Conservation (phyloP, 2,113 vertebrate genomes). For the Myrmecophaga tridactyla region DNA sequence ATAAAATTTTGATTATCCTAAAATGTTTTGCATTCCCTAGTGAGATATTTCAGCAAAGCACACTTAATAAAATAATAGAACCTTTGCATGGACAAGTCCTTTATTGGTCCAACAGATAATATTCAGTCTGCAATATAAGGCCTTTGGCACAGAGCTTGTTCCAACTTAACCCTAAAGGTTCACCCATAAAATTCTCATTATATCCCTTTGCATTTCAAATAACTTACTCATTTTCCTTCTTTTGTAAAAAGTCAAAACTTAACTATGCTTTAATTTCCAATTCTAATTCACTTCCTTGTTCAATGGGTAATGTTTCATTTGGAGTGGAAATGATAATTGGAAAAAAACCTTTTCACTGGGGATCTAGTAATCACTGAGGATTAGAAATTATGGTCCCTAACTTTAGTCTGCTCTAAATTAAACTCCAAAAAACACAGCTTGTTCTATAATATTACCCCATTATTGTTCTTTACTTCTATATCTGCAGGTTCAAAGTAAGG, state of each 20-base stretch:
- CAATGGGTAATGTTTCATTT: neutral
- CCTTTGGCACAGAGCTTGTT: neutral
- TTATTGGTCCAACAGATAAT: neutral
- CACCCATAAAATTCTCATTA: neutral
- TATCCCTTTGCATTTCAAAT: constrained; percentile 27
- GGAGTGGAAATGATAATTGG: neutral
- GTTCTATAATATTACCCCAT: neutral
- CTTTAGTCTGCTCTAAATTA: neutral
- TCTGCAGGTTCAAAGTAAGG: neutral
- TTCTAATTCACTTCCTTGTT: neutral
- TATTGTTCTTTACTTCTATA: neutral
- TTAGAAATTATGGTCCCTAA: neutral
- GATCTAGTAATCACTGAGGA: neutral
- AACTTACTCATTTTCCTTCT: neutral
- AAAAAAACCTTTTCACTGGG: neutral
- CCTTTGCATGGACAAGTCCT: neutral
- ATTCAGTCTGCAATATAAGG: neutral
- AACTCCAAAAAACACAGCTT: neutral
- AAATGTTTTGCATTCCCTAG: constrained; percentile 18
- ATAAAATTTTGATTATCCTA: constrained; percentile 37
- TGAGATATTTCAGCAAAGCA: neutral
- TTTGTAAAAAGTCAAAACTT: neutral
- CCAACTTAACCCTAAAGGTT: constrained; percentile 5
- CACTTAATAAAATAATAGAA: neutral
- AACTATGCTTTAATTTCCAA: neutral